A percentile compares a stretch with the other conserved stretches of the same genome.
phyloP scores from a whole-genome alignment of 1,140 invertebrate species.

The Metopolophium dirhodum region DNA sequence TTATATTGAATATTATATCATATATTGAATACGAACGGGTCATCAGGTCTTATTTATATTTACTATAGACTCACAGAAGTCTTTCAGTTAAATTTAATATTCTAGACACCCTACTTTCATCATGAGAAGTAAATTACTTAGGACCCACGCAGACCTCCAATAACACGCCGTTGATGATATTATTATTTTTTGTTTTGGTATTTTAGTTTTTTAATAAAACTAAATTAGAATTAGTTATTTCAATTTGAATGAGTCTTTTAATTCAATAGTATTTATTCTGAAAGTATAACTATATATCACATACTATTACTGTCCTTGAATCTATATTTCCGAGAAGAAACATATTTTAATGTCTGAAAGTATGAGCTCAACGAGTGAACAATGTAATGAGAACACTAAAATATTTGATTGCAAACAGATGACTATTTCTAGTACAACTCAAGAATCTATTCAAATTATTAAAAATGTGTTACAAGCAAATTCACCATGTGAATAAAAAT shows the following conservation, averaged over 20 bases:
- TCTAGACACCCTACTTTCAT: not conserved
- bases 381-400: too few species aligned
- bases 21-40: too few species aligned
- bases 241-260: not conserved
- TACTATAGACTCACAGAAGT: not conserved
- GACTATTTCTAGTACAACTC: not conserved
- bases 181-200: not conserved
- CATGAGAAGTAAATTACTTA: not conserved
- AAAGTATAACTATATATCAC: not conserved
- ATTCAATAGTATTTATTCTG: not conserved
- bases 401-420: not conserved
- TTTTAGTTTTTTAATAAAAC: not conserved
- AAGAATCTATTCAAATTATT: not conserved
- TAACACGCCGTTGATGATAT: not conserved
- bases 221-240: not conserved
- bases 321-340: not conserved
- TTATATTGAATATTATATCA: too few species aligned
- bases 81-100: not conserved
- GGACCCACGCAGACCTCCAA: not conserved
- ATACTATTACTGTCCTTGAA: not conserved
- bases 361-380: not conserved
- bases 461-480: not conserved
- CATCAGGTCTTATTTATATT: not conserved
- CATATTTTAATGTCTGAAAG: not conserved
- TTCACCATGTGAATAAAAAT: not conserved